phyloP scores from a whole-genome alignment of 2,888 invertebrate species.

The Hecatera dysodea region DNA sequence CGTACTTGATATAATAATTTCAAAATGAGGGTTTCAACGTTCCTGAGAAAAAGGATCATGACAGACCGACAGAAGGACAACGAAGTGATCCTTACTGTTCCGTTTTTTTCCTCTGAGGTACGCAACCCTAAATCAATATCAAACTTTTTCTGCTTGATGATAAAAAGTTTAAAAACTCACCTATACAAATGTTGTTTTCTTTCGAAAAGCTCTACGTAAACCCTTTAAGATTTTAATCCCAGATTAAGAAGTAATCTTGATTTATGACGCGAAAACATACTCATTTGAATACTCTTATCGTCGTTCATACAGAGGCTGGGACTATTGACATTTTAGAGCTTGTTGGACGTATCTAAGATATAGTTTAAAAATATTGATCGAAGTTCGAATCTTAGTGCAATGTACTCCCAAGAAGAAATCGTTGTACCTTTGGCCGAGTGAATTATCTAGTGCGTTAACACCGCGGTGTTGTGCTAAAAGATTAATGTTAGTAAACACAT shows the following conservation, averaged over 20 bases:
- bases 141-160: conserved; percentile 26
- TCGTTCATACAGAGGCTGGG: conserved; percentile 21
- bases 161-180: conserved; percentile 9
- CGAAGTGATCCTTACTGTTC: too few species aligned
- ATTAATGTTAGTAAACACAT: conserved; percentile 27
- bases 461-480: background rate
- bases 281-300: conserved; percentile 46
- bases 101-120: too few species aligned
- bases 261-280: conserved; percentile 40
- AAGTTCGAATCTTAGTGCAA: conserved; percentile 23
- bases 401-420: conserved; percentile 27
- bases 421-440: conserved; percentile 7
- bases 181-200: conserved; percentile 27
- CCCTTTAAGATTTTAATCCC: conserved; percentile 39
- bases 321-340: conserved; percentile 28
- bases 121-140: too few species aligned
- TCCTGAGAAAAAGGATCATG: too few species aligned
- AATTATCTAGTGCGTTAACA: conserved; percentile 21
- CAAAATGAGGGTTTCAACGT: too few species aligned
- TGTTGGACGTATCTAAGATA: background rate
- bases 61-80: too few species aligned
- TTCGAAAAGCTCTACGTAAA: conserved; percentile 15
- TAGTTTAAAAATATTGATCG: conserved; percentile 41
- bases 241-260: conserved; percentile 42
- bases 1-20: too few species aligned